These are phyloP conservation scores for Amiota mariae DNA, from an alignment of 2,888 invertebrate genomes.

Conservation along the genomic window DNA sequence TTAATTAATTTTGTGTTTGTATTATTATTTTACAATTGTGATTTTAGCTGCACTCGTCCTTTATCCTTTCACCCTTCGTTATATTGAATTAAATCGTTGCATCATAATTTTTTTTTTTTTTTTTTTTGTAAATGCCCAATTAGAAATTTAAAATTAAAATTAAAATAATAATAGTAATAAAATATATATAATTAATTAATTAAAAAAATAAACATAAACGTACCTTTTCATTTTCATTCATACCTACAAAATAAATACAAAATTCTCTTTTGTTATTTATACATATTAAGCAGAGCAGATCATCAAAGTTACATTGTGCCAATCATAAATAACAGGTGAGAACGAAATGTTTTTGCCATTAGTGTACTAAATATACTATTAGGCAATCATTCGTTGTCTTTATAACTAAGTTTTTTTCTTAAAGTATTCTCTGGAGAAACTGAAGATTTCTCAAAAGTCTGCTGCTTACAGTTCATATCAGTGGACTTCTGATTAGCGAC, in stretches of 20 bases:
- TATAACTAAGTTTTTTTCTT: slow-evolving; percentile 15
- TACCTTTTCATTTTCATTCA: slow-evolving; percentile 2
- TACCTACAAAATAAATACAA: slow-evolving; percentile 1
- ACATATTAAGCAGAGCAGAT: slow-evolving; percentile 1
- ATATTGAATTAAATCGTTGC: background rate
- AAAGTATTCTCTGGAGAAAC: slow-evolving; percentile 15
- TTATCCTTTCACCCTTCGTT: too few species aligned
- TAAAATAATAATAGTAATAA: too few species aligned
- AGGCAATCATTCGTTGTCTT: slow-evolving; percentile 14
- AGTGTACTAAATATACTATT: background rate
- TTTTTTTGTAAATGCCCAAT: slow-evolving; percentile 15
- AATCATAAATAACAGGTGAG: slow-evolving; percentile 5
- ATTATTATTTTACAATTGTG: background rate
- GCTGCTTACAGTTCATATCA: background rate
- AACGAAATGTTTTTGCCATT: background rate
- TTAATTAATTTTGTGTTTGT: too few species aligned
- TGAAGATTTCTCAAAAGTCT: slow-evolving; percentile 16
- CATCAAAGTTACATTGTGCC: slow-evolving; percentile 4
- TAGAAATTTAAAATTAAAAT: background rate
- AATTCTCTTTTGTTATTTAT: background rate
- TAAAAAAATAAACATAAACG: background rate
- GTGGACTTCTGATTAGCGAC: background rate
- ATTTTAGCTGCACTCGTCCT: background rate
- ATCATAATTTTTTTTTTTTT: background rate
- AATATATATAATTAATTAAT: too few species aligned